Evolutionary conservation across 2,113 vertebrate species (phyloP), one percentile per base, ranked within the genome.

Genomic region (Mormoops blainvillei): DNA sequence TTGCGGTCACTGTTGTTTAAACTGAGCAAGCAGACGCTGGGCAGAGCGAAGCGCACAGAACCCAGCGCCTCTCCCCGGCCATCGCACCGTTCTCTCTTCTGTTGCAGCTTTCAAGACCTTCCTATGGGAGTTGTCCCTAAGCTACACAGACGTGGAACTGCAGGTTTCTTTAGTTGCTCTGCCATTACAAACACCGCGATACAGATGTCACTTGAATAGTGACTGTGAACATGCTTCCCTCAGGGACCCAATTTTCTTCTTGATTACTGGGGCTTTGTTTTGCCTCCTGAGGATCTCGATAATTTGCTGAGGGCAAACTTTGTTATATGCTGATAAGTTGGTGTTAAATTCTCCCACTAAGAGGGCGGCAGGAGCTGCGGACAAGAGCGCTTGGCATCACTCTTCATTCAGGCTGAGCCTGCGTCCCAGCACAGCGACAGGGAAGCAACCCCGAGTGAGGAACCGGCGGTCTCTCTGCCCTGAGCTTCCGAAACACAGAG

Each of bases 391-490:
- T 52, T 71, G 73, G 18, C 33, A 26, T 83, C 38, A 36, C 54
- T 82, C 18, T 86, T 83, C 67, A 24, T 14, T 38, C 20, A 45
- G 68, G 31, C 80, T 68, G 65, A 18, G 14, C 33, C 63, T 94
- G 82, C 58, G 41, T 74, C 38, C 10, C 41, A 87, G 84, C 63
- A 31, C 7, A 89, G 45, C 10, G 3, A 4, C 54, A 33, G 87
- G 31, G 33, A 76, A 0, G 56, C 18, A 18, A 36, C 43, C 36
- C 0, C 2, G 4, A 54, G 1, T 36, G 45, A 48, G 58, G 50
- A 28, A 28, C 77, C 31, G 3, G 18, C 28, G 0, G 28, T 24
- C 5, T 19, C 19, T 0, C 11, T 33, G 76, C 52, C 0, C 0
- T 0, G 45, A 56, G n/a, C 50, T 48, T 45, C 36, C 10, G 63